These are phyloP conservation scores for Ceratitis capitata DNA, from an alignment of 1,140 invertebrate genomes.

Conservation along the genomic window DNA sequence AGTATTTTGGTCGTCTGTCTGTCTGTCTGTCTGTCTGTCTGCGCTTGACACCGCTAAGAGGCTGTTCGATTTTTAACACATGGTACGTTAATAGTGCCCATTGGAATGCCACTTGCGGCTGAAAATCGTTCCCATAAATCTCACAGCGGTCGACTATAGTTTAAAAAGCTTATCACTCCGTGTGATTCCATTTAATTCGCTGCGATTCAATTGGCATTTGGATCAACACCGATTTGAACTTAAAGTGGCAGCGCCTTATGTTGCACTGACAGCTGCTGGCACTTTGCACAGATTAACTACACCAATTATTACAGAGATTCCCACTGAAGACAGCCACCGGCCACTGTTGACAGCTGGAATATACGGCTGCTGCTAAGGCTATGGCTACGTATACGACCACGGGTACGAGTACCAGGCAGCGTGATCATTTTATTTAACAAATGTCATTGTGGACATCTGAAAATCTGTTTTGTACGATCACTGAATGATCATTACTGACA, in stretches of 20 bases:
- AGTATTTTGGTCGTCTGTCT: background rate
- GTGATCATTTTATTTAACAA: conserved; percentile 34
- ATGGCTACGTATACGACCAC: too few relatives aligned
- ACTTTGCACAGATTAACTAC: conserved; percentile 35
- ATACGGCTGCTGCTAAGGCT: too few relatives aligned
- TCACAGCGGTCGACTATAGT: conserved; percentile 33
- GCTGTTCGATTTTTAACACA: conserved; percentile 14
- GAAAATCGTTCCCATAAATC: conserved; percentile 35
- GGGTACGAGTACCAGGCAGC: too few relatives aligned
- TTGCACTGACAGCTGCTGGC: conserved; percentile 31
- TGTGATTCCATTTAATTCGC: conserved; percentile 32
- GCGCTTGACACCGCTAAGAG: conserved; percentile 9
- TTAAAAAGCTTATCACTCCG: conserved; percentile 35
- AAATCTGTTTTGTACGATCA: conserved; percentile 13
- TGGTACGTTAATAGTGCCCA: conserved; percentile 31
- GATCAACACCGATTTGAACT: conserved; percentile 36
- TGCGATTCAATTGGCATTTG: conserved; percentile 32
- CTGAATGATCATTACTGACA: background rate
- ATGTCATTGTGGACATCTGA: background rate
- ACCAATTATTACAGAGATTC: conserved; percentile 29
- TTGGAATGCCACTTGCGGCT: conserved; percentile 34
- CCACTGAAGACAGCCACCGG: conserved; percentile 8
- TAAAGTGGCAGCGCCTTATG: conserved; percentile 37
- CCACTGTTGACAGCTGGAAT: conserved; percentile 25
- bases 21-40: background rate